A percentile compares a stretch with the other conserved stretches of the same genome.
These are phyloP conservation scores for Ophraella communa DNA, from an alignment of 2,888 invertebrate genomes.

Conservation along the genomic window DNA sequence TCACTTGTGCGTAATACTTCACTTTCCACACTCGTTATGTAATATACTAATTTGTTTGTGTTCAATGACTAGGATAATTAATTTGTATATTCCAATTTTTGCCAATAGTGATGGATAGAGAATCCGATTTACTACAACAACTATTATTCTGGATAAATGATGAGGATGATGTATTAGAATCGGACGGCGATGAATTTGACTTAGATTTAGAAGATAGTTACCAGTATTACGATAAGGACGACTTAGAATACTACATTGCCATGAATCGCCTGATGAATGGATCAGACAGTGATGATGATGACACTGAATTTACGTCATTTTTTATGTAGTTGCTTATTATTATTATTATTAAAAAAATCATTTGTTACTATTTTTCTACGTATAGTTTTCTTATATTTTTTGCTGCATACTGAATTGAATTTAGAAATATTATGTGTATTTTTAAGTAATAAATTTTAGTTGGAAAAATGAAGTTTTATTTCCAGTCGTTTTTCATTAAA, in stretches of 20 bases:
- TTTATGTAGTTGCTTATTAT: neutral
- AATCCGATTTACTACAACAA: slow-evolving; percentile 38
- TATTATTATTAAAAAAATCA: neutral
- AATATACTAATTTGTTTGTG: too few relatives aligned
- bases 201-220: slow-evolving; percentile 32
- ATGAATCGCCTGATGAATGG: slow-evolving; percentile 29
- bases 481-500: neutral
- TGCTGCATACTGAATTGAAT: slow-evolving; percentile 12
- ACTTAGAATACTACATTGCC: slow-evolving; percentile 39
- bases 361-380: slow-evolving; percentile 13
- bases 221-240: slow-evolving; percentile 41
- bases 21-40: too few relatives aligned
- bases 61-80: too few relatives aligned
- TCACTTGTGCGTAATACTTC: too few relatives aligned
- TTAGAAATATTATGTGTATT: slow-evolving; percentile 18
- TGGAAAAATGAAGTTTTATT: neutral
- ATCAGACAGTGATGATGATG: slow-evolving; percentile 12
- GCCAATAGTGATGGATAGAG: neutral
- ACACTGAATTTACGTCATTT: neutral
- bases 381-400: slow-evolving; percentile 18
- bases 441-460: slow-evolving; percentile 29
- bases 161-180: slow-evolving; percentile 17
- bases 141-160: slow-evolving; percentile 40
- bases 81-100: slow-evolving; percentile 3
- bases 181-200: slow-evolving; percentile 12